Base-by-base conservation (phyloP, 2,888 invertebrate species). In the Drosophila parthenogenetica region DNA sequence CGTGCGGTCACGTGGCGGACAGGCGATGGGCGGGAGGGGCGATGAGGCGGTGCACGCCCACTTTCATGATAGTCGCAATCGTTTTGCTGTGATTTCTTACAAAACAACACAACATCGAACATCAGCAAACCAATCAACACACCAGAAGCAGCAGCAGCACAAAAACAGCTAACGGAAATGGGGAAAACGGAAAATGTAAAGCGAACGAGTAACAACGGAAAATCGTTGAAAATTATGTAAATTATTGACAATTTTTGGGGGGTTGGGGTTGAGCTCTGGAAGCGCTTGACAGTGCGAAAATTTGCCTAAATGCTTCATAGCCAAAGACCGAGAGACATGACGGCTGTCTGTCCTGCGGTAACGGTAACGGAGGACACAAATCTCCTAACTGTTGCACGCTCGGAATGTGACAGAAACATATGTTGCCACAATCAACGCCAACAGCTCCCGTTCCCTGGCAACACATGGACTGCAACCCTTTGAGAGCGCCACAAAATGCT, bases 251-350 rank as follows among this genome's bases (percentile, higher is more conserved):
- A 58, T 76, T 73, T 35, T 13, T 70, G 55, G 53, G 51, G 14
- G 22, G 29, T 25, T 5, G 29, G 29, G 29, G 8, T 29, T 29
- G 29, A 29, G 29, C 29, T 8, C 16, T 29, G 32, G 55, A 51
- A 13, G 35, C 0, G 42, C 10, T 42, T 62, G 67, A 62, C 69
- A 62, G 81, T 80, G 89, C 81, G 88, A 81, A 86, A 90, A 90
- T 90, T 90, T 90, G 89, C 84, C 88, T 90, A 90, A 90, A 90
- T 88, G 90, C 79, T 82, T 77, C 67, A 76, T 77, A 83, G 83
- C 73, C 75, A 69, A 69, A 3, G 8, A 73, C 79, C 80, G 48
- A 29, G 61, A 40, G 46, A 61, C 48, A 51, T 55, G 67, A 55
- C 59, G 63, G 42, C 22, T 32, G 66, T 51, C 49, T 58, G 42